Evolutionary conservation across 2,888 invertebrate genomes (phyloP), one percentile per base, ranked within the genome.

Genomic region (Meteorus colon): DNA sequence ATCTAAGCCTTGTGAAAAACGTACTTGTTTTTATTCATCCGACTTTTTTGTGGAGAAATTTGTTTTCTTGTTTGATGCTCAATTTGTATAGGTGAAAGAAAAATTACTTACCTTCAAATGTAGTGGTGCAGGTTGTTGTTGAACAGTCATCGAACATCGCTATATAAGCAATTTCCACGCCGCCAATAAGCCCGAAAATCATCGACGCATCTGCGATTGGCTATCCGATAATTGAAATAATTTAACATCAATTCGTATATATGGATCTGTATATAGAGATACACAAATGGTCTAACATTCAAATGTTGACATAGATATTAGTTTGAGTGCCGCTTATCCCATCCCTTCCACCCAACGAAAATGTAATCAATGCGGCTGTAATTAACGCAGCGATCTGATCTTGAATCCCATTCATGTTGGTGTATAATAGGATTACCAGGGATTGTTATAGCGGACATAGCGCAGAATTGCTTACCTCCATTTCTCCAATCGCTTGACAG

Each of bases 121-220:
- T 77, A 2, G 67, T 51, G 19, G 51, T 75, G 31, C 71, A 67
- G 5, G 5, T 37, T 24, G 67, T 66, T 10, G 29, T 24, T 12
- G 41, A 16, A 73, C 51, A 65, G 2, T 60, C 60, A 45, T 79
- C 77, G 48, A 81, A 81, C 69, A 79, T 69, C 6, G 78, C 34
- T 48, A 62, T 75, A 69, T 81, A 80, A 24, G 80, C 76, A 60
- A 81, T 80, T 59, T 81, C 81, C 4, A 76, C 31, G 65, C 24
- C n/a, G 12, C 48, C 27, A 27, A 63, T 63, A 29, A 70, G 62
- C 63, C 37, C 31, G 51, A 69, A 69, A 55, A 69, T 19, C 8
- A 19, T 37, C 6, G 69, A 69, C 19, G 55, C 24, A n/a, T 69
- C 55, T 34, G 55, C 55, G 37, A 69, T 69, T 19, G 55, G 69